A percentile compares a stretch with the other conserved stretches of the same genome.
phyloP scores from a whole-genome alignment of 2,113 vertebrate genomes.

The Notarius lentiginosus region DNA sequence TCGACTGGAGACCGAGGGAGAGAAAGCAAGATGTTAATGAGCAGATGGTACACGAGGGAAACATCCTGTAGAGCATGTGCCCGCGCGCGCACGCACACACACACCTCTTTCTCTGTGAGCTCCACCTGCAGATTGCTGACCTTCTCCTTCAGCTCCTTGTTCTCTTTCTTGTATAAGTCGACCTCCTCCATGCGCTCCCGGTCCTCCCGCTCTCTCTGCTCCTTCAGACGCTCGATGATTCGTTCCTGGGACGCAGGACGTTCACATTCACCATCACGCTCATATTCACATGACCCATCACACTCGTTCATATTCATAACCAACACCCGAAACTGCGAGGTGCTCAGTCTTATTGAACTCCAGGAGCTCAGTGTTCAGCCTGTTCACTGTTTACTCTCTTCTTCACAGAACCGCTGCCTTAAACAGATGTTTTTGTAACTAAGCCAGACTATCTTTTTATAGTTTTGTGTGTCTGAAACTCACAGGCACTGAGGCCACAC shows the following conservation, averaged over 20 bases:
- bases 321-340: no score
- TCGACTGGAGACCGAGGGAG: slow-evolving; percentile 81
- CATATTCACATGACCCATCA: background rate
- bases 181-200: slow-evolving; percentile 93
- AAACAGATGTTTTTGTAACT: no score
- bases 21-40: background rate
- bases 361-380: background rate
- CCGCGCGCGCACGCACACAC: background rate
- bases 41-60: slow-evolving; percentile 27
- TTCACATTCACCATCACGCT: background rate
- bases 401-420: no score
- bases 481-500: no score
- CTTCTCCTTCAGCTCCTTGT: slow-evolving; percentile 97
- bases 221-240: slow-evolving; percentile 98
- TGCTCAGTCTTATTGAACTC: no score
- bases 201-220: slow-evolving; percentile 95
- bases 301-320: no score
- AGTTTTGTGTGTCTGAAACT: no score
- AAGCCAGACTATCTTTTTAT: no score
- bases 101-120: slow-evolving; percentile 95
- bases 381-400: no score
- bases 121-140: slow-evolving; percentile 94
- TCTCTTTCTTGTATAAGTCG: slow-evolving; percentile 95
- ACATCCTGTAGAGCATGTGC: no score
- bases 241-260: slow-evolving; percentile 79